A percentile compares a stretch with the other conserved stretches of the same genome.
Conservation (phyloP, 2,797 vertebrate genomes). For the Gambusia yucatana region DNA sequence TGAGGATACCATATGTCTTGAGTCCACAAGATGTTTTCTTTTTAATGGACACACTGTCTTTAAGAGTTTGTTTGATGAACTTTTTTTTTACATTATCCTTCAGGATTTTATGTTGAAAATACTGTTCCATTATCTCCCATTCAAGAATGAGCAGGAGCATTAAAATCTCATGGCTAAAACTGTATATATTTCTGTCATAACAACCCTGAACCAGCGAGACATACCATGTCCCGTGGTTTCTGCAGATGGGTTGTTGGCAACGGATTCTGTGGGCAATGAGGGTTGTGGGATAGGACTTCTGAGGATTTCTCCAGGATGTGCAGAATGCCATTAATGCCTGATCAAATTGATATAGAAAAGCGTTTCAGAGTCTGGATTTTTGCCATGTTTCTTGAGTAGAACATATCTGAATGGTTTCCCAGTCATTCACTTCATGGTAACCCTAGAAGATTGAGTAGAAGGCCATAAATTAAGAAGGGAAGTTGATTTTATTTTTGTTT, state of each 20-base stretch:
- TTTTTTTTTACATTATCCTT: background rate
- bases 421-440: background rate
- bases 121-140: background rate
- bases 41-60: constrained; percentile 9
- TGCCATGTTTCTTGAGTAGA: background rate
- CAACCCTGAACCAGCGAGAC: background rate
- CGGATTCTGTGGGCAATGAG: constrained; percentile 1
- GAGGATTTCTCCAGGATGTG: background rate
- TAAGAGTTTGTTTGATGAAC: background rate
- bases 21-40: constrained; percentile 4
- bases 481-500: background rate
- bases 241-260: constrained; percentile 6
- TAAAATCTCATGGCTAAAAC: background rate
- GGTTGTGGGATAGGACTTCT: constrained; percentile 1
- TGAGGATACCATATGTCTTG: constrained; percentile 43
- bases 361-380: constrained; percentile 1
- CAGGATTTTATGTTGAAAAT: background rate
- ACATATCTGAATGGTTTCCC: background rate
- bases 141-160: constrained; percentile 2
- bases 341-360: background rate
- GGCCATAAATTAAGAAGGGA: background rate
- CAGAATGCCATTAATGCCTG: background rate
- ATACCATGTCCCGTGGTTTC: constrained; percentile 10
- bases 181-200: background rate
- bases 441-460: background rate